These are phyloP conservation scores for Microctonus hyperodae DNA, from an alignment of 2,888 invertebrate species.

Conservation along the genomic window DNA sequence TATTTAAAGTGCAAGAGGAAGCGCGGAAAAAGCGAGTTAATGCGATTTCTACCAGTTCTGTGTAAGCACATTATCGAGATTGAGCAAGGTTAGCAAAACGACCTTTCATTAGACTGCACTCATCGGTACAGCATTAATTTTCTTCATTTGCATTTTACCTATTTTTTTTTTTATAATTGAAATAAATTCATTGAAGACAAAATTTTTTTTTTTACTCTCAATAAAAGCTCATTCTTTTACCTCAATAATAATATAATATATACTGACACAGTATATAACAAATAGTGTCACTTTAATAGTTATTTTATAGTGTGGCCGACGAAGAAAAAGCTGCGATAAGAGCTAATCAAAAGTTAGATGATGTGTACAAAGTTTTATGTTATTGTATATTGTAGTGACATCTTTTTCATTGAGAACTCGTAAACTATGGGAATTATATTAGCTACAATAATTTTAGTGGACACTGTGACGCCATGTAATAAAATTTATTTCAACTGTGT, in stretches of 20 bases:
- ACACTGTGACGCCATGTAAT: constrained; percentile 33
- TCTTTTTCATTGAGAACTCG: background rate
- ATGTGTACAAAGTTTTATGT: constrained; percentile 14
- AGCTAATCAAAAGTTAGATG: background rate
- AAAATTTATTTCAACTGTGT: constrained; percentile 40
- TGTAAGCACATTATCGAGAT: constrained; percentile 29
- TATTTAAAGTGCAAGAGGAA: background rate
- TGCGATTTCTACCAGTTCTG: constrained; percentile 14
- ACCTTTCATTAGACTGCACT: constrained; percentile 14
- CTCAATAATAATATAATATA: too few relatives aligned
- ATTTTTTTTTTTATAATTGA: constrained; percentile 17
- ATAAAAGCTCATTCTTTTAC: too few relatives aligned
- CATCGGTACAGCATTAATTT: constrained; percentile 1
- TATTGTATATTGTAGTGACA: background rate
- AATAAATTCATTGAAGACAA: constrained; percentile 4
- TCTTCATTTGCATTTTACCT: constrained; percentile 20
- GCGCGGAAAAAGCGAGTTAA: constrained; percentile 11
- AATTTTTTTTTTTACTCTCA: background rate
- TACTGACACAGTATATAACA: too few relatives aligned
- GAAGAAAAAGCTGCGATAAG: background rate
- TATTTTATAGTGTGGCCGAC: background rate
- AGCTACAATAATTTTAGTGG: background rate
- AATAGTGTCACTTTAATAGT: too few relatives aligned
- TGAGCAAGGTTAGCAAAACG: constrained; percentile 27
- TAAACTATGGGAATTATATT: background rate